These are phyloP conservation scores for Anoplophora glabripennis DNA, from an alignment of 1,140 invertebrate genomes.

Conservation along the genomic window DNA sequence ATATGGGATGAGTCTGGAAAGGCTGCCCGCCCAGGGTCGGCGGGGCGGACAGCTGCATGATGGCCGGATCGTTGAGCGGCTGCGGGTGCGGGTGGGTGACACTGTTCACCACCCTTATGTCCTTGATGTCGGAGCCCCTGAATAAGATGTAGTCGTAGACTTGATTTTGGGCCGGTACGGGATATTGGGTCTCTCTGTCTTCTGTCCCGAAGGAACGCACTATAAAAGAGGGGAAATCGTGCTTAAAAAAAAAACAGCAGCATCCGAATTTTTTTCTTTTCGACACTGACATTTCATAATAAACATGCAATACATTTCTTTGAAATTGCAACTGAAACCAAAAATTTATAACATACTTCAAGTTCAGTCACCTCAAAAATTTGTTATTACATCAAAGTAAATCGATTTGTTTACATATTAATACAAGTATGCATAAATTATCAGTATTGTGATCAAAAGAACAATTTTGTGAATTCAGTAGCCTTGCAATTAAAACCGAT, in stretches of 20 bases:
- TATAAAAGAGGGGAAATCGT: constrained; percentile 59
- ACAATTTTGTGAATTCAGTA: no score
- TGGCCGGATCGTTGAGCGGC: constrained; percentile 88
- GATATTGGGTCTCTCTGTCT: constrained; percentile 89
- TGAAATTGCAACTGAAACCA: not conserved
- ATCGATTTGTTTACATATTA: no score
- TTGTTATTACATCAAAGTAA: no score
- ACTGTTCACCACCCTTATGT: constrained; percentile 90
- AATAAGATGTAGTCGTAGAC: constrained; percentile 99
- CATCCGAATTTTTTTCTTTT: no score
- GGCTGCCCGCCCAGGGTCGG: constrained; percentile 56
- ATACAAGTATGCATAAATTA: no score
- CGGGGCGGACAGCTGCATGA: constrained; percentile 83
- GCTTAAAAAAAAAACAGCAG: no score
- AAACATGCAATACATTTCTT: no score
- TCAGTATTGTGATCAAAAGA: no score
- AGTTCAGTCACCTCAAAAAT: not conserved
- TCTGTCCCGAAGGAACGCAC: constrained; percentile 99
- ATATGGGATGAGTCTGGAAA: constrained; percentile 56
- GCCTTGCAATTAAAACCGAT: no score
- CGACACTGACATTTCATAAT: no score
- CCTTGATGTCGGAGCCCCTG: constrained; percentile 97
- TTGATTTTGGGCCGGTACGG: constrained; percentile 92
- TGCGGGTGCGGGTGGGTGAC: constrained; percentile 61
- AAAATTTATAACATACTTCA: not conserved